Percentiles rank a stretch among this genome's conserved stretches.
Conservation (phyloP, 2,888 invertebrate genomes). For the Marasmarcha lunaedactyla region DNA sequence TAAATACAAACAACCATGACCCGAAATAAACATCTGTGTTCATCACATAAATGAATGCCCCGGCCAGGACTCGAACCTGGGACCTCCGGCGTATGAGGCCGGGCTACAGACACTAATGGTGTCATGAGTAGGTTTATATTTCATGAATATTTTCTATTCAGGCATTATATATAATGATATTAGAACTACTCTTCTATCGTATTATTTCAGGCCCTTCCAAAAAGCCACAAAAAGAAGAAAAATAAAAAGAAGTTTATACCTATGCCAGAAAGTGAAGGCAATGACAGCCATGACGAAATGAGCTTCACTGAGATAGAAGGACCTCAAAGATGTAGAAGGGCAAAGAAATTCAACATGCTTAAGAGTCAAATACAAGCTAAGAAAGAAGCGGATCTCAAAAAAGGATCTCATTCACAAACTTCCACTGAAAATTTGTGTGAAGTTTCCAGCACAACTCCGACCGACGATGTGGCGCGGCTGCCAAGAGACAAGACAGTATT, state of each 20-base stretch:
- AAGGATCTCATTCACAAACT: constrained; percentile 60
- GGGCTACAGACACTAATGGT: no score
- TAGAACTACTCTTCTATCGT: no score
- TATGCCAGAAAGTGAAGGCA: constrained; percentile 63
- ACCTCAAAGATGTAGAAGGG: constrained; percentile 51
- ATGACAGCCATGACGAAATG: constrained; percentile 65
- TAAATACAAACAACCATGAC: no score
- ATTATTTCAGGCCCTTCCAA: constrained; percentile 45
- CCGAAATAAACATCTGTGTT: no score
- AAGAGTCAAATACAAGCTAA: constrained; percentile 63
- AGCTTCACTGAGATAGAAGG: constrained; percentile 65
- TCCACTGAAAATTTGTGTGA: constrained; percentile 60
- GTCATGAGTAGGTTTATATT: no score
- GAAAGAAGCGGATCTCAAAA: constrained; percentile 54
- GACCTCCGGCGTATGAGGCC: no score
- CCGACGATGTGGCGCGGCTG: constrained; percentile 45
- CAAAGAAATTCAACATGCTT: constrained; percentile 60
- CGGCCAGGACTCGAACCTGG: no score
- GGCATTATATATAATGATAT: no score
- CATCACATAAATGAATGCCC: no score
- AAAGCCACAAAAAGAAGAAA: constrained; percentile 63
- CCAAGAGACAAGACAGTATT: constrained; percentile 48
- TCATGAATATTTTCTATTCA: no score
- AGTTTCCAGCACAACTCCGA: constrained; percentile 61
- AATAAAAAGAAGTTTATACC: constrained; percentile 60